These are phyloP conservation scores for Tanypteryx hageni DNA, from an alignment of 2,888 invertebrate species.

Conservation along the genomic window DNA sequence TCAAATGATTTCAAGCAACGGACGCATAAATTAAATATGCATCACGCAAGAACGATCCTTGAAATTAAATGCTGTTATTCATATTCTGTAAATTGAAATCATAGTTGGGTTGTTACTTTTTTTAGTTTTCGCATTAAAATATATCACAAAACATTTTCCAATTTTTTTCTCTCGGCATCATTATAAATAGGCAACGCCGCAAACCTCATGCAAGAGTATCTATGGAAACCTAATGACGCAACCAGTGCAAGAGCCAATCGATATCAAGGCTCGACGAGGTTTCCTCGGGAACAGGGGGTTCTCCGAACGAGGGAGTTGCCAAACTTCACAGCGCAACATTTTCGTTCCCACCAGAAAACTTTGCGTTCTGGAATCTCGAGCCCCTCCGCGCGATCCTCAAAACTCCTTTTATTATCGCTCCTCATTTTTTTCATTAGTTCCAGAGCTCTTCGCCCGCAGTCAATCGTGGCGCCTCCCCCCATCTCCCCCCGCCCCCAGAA, in stretches of 20 bases:
- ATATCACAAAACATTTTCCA: too few species aligned
- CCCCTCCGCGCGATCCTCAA: conserved; percentile 31
- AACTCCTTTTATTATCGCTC: conserved; percentile 49
- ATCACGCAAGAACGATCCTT: neutral
- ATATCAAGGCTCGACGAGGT: conserved; percentile 45
- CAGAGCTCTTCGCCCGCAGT: conserved; percentile 43
- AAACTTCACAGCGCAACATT: conserved; percentile 53
- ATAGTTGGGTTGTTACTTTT: too few species aligned
- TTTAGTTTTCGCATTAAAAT: too few species aligned
- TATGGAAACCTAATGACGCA: conserved; percentile 49
- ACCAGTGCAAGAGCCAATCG: conserved; percentile 46
- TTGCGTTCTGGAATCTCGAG: conserved; percentile 51
- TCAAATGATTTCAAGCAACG: neutral
- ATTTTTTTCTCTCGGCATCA: too few species aligned
- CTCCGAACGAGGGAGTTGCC: conserved; percentile 46
- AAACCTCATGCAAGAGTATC: neutral
- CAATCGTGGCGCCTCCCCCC: conserved; percentile 36
- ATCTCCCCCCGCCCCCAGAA: neutral
- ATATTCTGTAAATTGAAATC: too few species aligned
- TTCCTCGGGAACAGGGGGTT: conserved; percentile 9
- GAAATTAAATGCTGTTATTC: too few species aligned
- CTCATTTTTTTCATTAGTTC: conserved; percentile 48
- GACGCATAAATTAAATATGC: neutral
- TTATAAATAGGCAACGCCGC: conserved; percentile 2
- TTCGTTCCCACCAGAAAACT: conserved; percentile 51